Conservation (phyloP, 92 coral and sea anemone genomes). For the Pocillopora grandis region DNA sequence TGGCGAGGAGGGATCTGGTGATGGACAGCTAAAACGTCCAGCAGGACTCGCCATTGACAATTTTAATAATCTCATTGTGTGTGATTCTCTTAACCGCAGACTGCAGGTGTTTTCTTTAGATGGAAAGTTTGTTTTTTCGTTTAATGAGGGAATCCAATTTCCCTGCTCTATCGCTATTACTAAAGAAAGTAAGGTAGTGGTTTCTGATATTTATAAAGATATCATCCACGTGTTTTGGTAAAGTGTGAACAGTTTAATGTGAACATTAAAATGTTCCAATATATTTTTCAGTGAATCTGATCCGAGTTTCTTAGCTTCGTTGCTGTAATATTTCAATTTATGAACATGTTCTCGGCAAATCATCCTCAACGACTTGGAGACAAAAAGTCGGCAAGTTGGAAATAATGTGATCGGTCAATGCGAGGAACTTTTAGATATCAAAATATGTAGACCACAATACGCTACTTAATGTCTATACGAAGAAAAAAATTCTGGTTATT, state of each 20-base stretch:
- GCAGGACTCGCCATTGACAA: constrained; percentile 6
- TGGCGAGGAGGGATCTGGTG: constrained; percentile 20
- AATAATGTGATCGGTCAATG: neutral
- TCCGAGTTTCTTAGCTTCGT: too few species aligned
- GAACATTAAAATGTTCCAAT: too few species aligned
- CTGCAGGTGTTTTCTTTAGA: neutral
- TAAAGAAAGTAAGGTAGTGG: too few species aligned
- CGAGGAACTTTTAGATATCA: neutral
- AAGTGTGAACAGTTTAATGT: too few species aligned
- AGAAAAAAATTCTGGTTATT: neutral
- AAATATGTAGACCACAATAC: neutral
- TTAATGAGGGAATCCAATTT: too few species aligned
- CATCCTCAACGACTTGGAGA: too few species aligned
- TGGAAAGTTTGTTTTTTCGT: neutral
- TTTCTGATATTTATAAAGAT: too few species aligned
- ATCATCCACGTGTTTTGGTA: too few species aligned
- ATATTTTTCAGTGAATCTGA: too few species aligned
- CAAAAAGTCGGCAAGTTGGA: neutral
- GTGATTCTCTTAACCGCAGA: neutral
- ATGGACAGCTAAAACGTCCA: constrained; percentile 38
- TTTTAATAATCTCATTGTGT: neutral
- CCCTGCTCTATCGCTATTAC: too few species aligned
- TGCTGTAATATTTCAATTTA: too few species aligned
- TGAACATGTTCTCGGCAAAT: too few species aligned
- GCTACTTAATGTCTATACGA: neutral